A percentile compares a stretch with the other conserved stretches of the same genome.
Evolutionary conservation across 2,888 invertebrate species (phyloP).

Genomic region (Zonitis immaculata): DNA sequence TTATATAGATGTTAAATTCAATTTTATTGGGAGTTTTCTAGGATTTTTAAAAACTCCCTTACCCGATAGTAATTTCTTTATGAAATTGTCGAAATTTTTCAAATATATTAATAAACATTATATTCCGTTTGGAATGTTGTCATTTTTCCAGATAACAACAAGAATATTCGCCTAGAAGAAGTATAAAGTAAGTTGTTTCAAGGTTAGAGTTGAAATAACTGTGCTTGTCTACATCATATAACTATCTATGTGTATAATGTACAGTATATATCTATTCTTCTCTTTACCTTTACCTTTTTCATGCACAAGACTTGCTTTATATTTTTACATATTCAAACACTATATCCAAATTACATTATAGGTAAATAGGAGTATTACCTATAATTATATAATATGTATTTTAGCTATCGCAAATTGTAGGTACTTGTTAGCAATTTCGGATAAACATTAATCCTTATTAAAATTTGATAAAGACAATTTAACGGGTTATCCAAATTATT

Average conservation of each 20-base stretch:
- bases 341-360: slow-evolving; percentile 13
- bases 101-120: slow-evolving; percentile 13
- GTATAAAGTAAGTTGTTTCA: slow-evolving; percentile 20
- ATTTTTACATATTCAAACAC: slow-evolving; percentile 14
- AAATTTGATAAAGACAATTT: too few species aligned
- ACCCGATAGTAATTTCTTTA: slow-evolving; percentile 6
- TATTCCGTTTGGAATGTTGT: slow-evolving; percentile 17
- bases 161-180: slow-evolving; percentile 19
- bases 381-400: too few species aligned
- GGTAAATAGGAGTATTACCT: background rate
- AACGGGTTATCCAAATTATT: too few species aligned
- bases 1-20: too few species aligned
- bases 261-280: background rate
- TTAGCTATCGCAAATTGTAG: too few species aligned
- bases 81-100: slow-evolving; percentile 14
- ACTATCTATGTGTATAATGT: too few species aligned
- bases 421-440: background rate
- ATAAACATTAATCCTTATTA: background rate
- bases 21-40: slow-evolving; percentile 10
- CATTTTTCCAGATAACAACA: slow-evolving; percentile 18
- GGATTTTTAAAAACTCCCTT: slow-evolving; percentile 8
- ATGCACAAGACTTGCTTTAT: slow-evolving; percentile 20
- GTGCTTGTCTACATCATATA: slow-evolving; percentile 21
- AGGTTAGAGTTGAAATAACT: slow-evolving; percentile 23
- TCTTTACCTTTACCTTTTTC: slow-evolving; percentile 3